A percentile compares a stretch with the other conserved stretches of the same genome.
Evolutionary conservation across 1,140 invertebrate species (phyloP).

Genomic region (Mamestra configurata): DNA sequence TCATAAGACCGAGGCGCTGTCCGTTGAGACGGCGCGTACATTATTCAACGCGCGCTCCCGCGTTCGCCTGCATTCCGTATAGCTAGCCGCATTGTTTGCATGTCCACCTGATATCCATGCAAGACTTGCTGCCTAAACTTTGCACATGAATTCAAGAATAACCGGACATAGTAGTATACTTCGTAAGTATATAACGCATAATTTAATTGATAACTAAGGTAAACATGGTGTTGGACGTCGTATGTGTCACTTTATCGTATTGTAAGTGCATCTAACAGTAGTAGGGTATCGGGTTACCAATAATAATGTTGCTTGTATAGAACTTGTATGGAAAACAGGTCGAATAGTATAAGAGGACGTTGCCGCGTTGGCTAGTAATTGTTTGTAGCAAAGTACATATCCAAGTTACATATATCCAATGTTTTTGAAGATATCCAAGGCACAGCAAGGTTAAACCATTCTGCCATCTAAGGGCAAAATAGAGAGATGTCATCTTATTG

Average conservation of each 20-base stretch:
- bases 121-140: constrained; percentile 54
- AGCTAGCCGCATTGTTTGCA: constrained; percentile 63
- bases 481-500: neutral
- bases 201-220: constrained; percentile 32
- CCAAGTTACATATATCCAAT: too few relatives aligned
- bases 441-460: neutral
- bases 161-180: constrained; percentile 50
- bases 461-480: neutral
- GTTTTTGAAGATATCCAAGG: neutral
- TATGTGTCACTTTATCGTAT: constrained; percentile 15
- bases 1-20: constrained; percentile 53
- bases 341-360: neutral
- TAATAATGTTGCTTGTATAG: constrained; percentile 17
- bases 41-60: constrained; percentile 71
- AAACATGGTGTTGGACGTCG: neutral
- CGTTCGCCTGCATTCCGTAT: constrained; percentile 65
- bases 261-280: constrained; percentile 26
- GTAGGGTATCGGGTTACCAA: neutral
- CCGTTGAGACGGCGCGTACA: constrained; percentile 60
- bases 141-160: constrained; percentile 56
- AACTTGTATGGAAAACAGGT: constrained; percentile 24
- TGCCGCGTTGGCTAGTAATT: neutral
- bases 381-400: neutral
- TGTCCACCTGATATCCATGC: constrained; percentile 62
- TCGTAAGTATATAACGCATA: constrained; percentile 9